phyloP scores from a whole-genome alignment of 2,888 invertebrate genomes.

The Criorhina ranunculi region DNA sequence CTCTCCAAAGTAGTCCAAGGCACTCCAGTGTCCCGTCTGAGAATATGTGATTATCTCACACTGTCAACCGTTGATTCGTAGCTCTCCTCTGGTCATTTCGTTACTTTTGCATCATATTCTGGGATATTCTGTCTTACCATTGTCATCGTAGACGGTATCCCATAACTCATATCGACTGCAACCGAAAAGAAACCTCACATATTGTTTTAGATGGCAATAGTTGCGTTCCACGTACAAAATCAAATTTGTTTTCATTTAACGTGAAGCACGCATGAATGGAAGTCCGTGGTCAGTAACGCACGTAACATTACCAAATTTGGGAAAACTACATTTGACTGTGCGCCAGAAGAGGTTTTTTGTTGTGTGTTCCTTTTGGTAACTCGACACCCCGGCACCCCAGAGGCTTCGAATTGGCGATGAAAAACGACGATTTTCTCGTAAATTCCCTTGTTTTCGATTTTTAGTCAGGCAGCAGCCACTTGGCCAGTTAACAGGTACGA shows the following conservation, averaged over 20 bases:
- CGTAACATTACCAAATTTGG: slow-evolving; percentile 73
- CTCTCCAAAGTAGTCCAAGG: slow-evolving; percentile 69
- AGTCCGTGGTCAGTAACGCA: slow-evolving; percentile 63
- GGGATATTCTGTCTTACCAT: slow-evolving; percentile 53
- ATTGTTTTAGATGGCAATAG: slow-evolving; percentile 33
- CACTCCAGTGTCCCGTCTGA: slow-evolving; percentile 54
- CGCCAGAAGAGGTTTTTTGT: slow-evolving; percentile 24
- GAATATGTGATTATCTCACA: slow-evolving; percentile 57
- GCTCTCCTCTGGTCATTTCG: background rate
- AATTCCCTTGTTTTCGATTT: slow-evolving; percentile 25
- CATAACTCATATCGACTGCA: slow-evolving; percentile 57
- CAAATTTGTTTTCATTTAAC: slow-evolving; percentile 58
- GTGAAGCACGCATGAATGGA: slow-evolving; percentile 65
- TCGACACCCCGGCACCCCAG: background rate
- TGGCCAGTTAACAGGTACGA: slow-evolving; percentile 60
- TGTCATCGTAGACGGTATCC: slow-evolving; percentile 50
- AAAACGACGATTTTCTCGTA: slow-evolving; percentile 55
- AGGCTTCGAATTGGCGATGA: slow-evolving; percentile 52
- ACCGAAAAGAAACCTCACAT: slow-evolving; percentile 29
- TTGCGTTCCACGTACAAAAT: slow-evolving; percentile 34
- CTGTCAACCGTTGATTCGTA: background rate
- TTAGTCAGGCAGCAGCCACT: slow-evolving; percentile 34
- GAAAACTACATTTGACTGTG: slow-evolving; percentile 60
- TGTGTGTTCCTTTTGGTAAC: slow-evolving; percentile 2
- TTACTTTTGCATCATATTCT: slow-evolving; percentile 21